phyloP scores from a whole-genome alignment of 2,113 vertebrate genomes.

The Corvus moneduloides region DNA sequence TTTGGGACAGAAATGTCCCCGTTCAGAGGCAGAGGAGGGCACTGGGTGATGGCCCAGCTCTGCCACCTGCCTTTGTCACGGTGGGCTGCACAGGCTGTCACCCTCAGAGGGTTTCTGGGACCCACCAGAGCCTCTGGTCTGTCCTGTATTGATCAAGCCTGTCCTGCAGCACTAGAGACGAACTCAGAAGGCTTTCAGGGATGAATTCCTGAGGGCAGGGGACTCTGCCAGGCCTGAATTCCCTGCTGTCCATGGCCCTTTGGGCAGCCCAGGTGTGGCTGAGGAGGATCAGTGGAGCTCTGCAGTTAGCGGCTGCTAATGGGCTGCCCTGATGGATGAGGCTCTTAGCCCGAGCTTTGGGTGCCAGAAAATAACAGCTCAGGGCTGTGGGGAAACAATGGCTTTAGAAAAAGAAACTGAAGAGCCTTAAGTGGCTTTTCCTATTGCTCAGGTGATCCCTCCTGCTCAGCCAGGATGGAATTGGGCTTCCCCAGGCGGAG shows the following conservation, averaged over 20 bases:
- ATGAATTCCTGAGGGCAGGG: background rate
- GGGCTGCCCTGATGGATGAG: background rate
- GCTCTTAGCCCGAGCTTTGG: background rate
- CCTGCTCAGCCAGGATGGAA: background rate
- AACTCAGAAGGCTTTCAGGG: background rate
- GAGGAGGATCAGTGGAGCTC: background rate
- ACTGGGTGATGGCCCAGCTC: background rate
- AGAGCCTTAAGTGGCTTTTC: background rate
- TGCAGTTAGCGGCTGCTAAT: background rate
- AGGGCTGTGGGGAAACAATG: background rate
- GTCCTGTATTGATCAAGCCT: background rate
- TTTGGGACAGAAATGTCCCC: background rate
- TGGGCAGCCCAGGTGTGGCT: accelerated
- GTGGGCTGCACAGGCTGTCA: background rate
- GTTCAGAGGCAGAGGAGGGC: accelerated
- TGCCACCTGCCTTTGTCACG: background rate
- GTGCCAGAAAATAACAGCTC: background rate
- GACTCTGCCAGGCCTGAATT: background rate
- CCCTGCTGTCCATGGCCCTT: accelerated
- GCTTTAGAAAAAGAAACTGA: background rate
- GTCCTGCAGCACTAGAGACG: accelerated
- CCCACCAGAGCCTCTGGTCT: background rate
- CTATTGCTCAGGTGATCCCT: background rate
- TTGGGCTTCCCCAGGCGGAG: background rate
- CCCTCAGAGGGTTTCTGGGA: accelerated